A percentile compares a stretch with the other conserved stretches of the same genome.
Evolutionary conservation across 2,888 invertebrate species (phyloP).

Genomic region (Drosophila pegasa): DNA sequence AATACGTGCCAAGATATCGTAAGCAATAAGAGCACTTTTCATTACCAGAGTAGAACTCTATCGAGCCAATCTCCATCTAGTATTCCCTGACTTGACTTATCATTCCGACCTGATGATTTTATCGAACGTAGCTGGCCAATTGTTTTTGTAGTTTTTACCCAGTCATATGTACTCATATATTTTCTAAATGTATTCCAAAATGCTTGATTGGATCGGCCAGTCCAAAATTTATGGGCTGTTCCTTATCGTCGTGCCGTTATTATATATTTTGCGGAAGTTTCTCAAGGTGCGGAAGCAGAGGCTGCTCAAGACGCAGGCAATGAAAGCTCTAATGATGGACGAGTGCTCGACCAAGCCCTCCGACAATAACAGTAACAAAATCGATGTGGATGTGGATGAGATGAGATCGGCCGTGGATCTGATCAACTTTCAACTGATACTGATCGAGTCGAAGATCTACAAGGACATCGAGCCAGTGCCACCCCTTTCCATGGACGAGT

Average conservation of each 20-base stretch:
- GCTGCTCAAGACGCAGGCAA: not conserved
- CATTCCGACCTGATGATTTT: no score
- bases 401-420: conserved; percentile 9
- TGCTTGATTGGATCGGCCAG: not conserved
- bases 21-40: no score
- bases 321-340: not conserved
- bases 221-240: not conserved
- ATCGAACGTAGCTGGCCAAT: not conserved
- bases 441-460: conserved; percentile 24
- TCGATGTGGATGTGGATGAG: not conserved
- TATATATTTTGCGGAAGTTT: conserved; percentile 9
- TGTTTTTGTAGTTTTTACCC: conserved; percentile 1
- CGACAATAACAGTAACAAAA: not conserved
- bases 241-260: conserved; percentile 7
- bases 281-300: conserved; percentile 3
- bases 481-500: conserved; percentile 2
- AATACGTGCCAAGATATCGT: no score
- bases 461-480: conserved; percentile 12
- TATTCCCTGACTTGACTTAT: not conserved
- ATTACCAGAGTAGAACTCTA: no score
- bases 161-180: conserved; percentile 2
- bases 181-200: not conserved
- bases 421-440: conserved; percentile 12
- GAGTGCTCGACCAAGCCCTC: no score
- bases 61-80: not conserved